phyloP scores from a whole-genome alignment of 2,113 vertebrate genomes.

The Lathamus discolor region DNA sequence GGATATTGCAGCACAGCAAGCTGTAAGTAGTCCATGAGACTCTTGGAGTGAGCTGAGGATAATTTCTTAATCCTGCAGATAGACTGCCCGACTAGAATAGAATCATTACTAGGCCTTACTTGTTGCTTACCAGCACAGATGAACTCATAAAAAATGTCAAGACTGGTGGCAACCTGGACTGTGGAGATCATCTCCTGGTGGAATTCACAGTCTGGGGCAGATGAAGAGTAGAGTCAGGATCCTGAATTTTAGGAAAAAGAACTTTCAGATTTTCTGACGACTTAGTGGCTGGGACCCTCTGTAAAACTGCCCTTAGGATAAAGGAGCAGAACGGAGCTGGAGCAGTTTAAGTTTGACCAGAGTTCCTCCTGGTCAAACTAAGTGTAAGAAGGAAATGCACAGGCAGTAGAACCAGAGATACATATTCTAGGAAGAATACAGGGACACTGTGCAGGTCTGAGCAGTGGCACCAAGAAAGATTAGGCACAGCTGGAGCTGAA shows the following conservation, averaged over 20 bases:
- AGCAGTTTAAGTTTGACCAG: background rate
- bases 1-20: background rate
- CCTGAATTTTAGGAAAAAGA: background rate
- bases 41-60: fast-evolving
- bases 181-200: background rate
- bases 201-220: background rate
- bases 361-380: background rate
- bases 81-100: background rate
- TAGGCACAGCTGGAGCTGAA: background rate
- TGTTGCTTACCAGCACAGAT: background rate
- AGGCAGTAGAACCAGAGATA: background rate
- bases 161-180: background rate
- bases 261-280: background rate
- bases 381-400: background rate
- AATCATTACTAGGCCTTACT: background rate
- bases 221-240: background rate
- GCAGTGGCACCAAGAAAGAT: background rate
- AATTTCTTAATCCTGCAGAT: background rate
- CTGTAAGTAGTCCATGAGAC: background rate
- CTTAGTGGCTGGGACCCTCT: background rate
- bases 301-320: background rate
- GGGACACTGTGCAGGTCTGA: background rate
- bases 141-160: background rate
- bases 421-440: background rate
- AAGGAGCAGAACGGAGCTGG: background rate